Conservation (phyloP, 1,140 invertebrate genomes). For the Elysia chlorotica region DNA sequence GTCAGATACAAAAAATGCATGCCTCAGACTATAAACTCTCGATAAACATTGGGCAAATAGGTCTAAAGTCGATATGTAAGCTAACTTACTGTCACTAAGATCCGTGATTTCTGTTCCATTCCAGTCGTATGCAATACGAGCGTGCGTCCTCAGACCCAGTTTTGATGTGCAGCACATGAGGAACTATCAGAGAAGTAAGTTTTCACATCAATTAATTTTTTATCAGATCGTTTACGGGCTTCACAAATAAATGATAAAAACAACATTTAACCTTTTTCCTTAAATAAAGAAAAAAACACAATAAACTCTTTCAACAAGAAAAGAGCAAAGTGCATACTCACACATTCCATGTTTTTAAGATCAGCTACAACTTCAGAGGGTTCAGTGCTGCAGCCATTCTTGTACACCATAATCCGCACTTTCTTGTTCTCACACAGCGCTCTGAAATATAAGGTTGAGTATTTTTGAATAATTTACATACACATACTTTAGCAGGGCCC, state of each 20-base stretch:
- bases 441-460: constrained; percentile 38
- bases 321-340: too few species aligned
- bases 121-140: constrained; percentile 56
- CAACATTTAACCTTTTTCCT: background rate
- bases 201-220: background rate
- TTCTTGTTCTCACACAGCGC: constrained; percentile 44
- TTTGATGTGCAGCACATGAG: constrained; percentile 52
- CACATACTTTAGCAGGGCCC: too few species aligned
- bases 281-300: too few species aligned
- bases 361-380: constrained; percentile 56
- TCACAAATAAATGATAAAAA: background rate
- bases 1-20: too few species aligned
- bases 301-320: too few species aligned
- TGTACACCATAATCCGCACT: constrained; percentile 54
- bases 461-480: too few species aligned
- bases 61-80: background rate
- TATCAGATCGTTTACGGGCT: background rate
- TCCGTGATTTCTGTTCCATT: constrained; percentile 52
- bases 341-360: constrained; percentile 49
- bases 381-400: constrained; percentile 53
- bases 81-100: constrained; percentile 51
- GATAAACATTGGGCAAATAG: too few species aligned
- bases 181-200: constrained; percentile 44
- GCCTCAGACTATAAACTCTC: too few species aligned
- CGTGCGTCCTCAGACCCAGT: constrained; percentile 50